Conservation (phyloP, 2,888 invertebrate species). For the Parnassius orleans region DNA sequence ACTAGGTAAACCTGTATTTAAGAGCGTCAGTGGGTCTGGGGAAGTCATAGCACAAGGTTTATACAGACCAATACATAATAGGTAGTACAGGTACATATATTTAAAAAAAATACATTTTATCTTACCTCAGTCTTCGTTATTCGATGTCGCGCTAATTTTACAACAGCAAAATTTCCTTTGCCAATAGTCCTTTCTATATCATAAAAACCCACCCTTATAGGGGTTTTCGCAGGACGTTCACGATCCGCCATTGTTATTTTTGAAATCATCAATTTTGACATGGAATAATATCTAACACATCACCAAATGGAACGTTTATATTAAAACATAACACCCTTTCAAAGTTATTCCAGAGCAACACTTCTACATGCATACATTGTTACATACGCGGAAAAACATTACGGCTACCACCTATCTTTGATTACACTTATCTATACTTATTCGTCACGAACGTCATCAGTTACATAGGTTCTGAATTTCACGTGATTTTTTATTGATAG, state of each 20-base stretch:
- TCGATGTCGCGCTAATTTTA: conserved; percentile 97
- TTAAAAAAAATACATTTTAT: conserved; percentile 20
- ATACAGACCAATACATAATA: too few relatives aligned
- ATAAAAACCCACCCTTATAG: conserved; percentile 97
- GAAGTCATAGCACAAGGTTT: too few relatives aligned
- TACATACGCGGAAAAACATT: conserved; percentile 16
- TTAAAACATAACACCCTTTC: conserved; percentile 20
- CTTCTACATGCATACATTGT: conserved; percentile 15
- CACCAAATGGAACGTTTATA: conserved; percentile 34
- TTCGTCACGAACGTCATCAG: conserved; percentile 20
- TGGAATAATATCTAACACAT: conserved; percentile 48
- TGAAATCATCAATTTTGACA: conserved; percentile 55
- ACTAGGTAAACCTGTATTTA: too few relatives aligned
- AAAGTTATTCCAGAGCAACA: conserved; percentile 10
- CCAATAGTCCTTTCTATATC: conserved; percentile 99
- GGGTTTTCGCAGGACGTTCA: conserved; percentile 82
- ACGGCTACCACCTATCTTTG: conserved; percentile 14
- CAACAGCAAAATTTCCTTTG: conserved; percentile 99
- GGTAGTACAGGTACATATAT: neutral
- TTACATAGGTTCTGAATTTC: conserved; percentile 13
- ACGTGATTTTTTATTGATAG: conserved; percentile 19
- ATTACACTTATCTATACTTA: conserved; percentile 16
- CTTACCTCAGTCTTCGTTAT: conserved; percentile 99
- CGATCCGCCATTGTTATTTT: conserved; percentile 79
- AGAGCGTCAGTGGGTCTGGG: too few relatives aligned